Percentiles rank a stretch among this genome's conserved stretches.
Evolutionary conservation across 37 sponge, comb jelly and placozoan genomes (phyloP).

Genomic region (Geodia barretti): DNA sequence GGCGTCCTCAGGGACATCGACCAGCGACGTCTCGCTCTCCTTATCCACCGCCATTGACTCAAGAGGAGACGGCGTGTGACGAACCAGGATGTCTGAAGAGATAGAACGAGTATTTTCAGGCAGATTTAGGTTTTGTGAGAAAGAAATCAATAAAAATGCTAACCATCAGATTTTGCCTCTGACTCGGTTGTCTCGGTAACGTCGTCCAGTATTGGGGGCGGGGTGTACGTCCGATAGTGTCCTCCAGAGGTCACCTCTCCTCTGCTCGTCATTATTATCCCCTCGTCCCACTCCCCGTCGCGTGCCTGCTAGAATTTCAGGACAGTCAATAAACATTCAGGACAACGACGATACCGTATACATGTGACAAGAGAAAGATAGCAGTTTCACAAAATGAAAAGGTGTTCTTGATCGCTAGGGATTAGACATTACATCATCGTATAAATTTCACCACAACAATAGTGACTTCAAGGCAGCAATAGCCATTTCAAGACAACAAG

Average conservation of each 20-base stretch:
- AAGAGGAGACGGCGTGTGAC: no score
- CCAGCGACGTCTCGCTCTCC: neutral
- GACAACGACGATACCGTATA: no score
- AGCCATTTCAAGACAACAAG: no score
- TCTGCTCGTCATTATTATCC: neutral
- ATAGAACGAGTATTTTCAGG: no score
- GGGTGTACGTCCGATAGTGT: slow-evolving; percentile 6
- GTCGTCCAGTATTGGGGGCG: neutral
- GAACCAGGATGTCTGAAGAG: no score
- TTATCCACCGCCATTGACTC: neutral
- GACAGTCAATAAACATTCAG: neutral
- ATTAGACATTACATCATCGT: neutral
- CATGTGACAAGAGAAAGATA: no score
- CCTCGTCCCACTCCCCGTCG: neutral
- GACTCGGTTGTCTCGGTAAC: neutral
- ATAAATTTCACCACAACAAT: no score
- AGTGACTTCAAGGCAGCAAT: no score
- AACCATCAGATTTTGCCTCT: no score
- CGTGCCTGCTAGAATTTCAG: neutral
- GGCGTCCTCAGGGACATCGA: slow-evolving; percentile 60
- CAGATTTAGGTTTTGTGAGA: no score
- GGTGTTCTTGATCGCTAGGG: neutral
- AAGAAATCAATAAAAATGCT: no score
- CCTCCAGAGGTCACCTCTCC: neutral
- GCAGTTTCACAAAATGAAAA: no score